Base-by-base conservation (phyloP, 2,888 invertebrate species). In the Cremastinae sp. region DNA sequence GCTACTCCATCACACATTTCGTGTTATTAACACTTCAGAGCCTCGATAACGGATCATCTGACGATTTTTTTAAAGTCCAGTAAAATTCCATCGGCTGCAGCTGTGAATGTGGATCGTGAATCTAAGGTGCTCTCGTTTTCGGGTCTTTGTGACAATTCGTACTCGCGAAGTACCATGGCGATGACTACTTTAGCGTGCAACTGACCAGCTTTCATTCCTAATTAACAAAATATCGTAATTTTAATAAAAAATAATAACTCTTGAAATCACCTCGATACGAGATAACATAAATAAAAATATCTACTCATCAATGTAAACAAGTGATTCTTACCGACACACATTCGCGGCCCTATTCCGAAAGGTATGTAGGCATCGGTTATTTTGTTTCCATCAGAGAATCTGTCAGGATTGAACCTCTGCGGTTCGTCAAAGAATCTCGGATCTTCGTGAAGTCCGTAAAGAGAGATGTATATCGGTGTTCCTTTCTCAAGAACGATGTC, bases 281-380 rank as follows among this genome's bases (percentile, higher is more conserved):
- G 22, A 12, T 8, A 3, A 1, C 0, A 12, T 0, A 37, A n/a
- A 18, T 55, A 51, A 47, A 37, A 20, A 58, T 35, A 69, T 56
- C 9, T 39, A 10, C n/a, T 35, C 28, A n/a, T n/a, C n/a, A n/a
- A n/a, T n/a, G n/a, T n/a, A n/a, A n/a, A n/a, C 9, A 14, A 65
- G 58, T 66, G 74, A 22, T 55, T 75, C 83, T 73, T 74, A 84
- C 85, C 85, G 18, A 84, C 81, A 78, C 87, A 88, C 86, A 83
- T 86, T 73, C 76, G 85, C 73, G 80, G 87, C 68, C 81, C 84
- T 10, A 79, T 82, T 0, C 87, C 87, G 58, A 88, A 88, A 0
- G 88, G 86, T 41, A 88, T 87, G 37, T 86, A 88, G 10, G 86
- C 86, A 43, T 86, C 85, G 10, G 82, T 65, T n/a, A 85, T 61